Evolutionary conservation across 2,888 invertebrate genomes (phyloP), one percentile per base, ranked within the genome.

Genomic region (Octodonta nipae): DNA sequence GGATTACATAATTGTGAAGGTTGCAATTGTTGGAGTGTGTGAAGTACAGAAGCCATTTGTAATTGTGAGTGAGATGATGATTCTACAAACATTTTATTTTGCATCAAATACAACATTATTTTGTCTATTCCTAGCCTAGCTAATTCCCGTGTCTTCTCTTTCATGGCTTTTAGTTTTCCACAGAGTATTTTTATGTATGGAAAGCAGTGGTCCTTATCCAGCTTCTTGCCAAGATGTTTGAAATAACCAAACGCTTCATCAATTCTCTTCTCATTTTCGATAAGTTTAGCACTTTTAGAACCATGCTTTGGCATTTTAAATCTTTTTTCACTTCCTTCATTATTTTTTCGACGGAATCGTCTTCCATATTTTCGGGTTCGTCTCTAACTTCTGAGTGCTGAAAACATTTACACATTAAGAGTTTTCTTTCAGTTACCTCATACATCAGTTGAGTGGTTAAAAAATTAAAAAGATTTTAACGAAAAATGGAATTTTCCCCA

Each of bases 111-210:
- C 36, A 33, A 38, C 24, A 38, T 29, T 14, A 38, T 27, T 5
- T 25, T 11, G 22, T 37, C 32, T 20, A 38, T 38, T 36, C 36
- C 22, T 27, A 26, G 32, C 38, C 33, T 38, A 8, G 38, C 38
- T 2, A 30, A 13, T 27, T 32, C 35, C n/a, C 33, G 15, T 13
- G 32, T 33, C 7, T 17, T 17, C 13, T 22, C 30, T 15, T 38
- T 28, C 13, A 37, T 15, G 2, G 17, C 27, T 27, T 34, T 34
- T 12, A 37, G 17, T 37, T 37, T 37, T 30, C 16, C 22, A n/a
- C 15, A 13, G 8, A 37, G 16, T 12, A 37, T 13, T 27, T 37
- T 32, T 8, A 10, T 10, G 20, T 26, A 36, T n/a, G 34, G 15
- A 5, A 25, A 33, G 20, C 33, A 28, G 14, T 33, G 15, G 17